Base-by-base conservation (phyloP, 2,113 vertebrate species). In the Procapra przewalskii region DNA sequence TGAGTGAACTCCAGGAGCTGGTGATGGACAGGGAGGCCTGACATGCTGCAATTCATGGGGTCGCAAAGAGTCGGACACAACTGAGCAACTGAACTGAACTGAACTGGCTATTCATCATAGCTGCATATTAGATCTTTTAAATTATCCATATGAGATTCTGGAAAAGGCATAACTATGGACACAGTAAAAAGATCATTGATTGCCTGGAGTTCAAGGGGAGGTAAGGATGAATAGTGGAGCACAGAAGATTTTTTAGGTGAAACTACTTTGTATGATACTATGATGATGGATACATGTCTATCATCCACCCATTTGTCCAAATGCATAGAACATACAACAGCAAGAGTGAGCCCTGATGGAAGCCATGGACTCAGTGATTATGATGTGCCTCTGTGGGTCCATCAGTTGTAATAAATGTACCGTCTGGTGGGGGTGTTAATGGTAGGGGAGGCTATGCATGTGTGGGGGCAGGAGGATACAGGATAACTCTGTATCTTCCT, bases 11-110 rank as follows among this genome's bases (percentile, higher is more conserved):
- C 57, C 0, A 1, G 23, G 57, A 59, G 57, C 5, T 59, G 25
- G 57, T 59, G 57, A 27, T 59, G 57, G 57, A 59, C 25, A 59
- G 57, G 57, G 57, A 59, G 57, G 57, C 57, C 57, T 59, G 57
- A 23, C 10, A 0, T 12, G 10, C 57, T 59, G 25, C 4, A 0
- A 7, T 59, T 27, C 57, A 59, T 59, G 57, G 25, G 10, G 10
- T 59, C 0, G 0, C 57, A 27, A 59, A 59, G 9, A 59, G 57
- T 25, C 0, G 4, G 57, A 59, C 25, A 59, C 0, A 2, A 59
- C 57, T 11, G 23, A 59, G 57, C 4, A 1, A 59, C 57, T 59
- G 57, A 59, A 54, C 52, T 16, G 52, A 52, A 52, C 52, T 52
- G 52, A 14, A 14, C 31, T 17, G 40, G 64, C 57, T 71, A 54